Conservation (phyloP, 2,797 vertebrate genomes). For the Paedocypris micromegethes region DNA sequence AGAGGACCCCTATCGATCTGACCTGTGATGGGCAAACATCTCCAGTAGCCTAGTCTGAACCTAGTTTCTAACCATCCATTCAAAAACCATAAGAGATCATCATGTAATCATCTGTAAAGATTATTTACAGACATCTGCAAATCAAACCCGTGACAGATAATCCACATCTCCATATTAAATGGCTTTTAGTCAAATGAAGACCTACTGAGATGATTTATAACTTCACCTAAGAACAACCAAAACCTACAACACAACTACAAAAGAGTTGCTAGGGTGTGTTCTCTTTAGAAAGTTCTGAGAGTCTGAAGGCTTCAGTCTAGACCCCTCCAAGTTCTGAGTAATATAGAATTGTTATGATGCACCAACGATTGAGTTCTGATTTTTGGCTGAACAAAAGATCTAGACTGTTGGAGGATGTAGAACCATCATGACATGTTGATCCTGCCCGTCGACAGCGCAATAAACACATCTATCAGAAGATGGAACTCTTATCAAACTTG, state of each 20-base stretch:
- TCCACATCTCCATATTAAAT: conserved; percentile 18
- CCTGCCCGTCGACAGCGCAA: conserved; percentile 7
- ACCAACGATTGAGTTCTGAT: neutral
- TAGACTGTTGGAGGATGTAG: neutral
- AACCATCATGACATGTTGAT: too few relatives aligned
- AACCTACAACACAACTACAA: neutral
- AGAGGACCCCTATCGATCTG: conserved; percentile 30
- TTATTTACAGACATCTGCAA: too few relatives aligned
- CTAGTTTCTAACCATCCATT: too few relatives aligned
- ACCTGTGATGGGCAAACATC: conserved; percentile 20
- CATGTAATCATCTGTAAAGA: too few relatives aligned
- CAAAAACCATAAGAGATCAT: too few relatives aligned
- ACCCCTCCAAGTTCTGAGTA: neutral
- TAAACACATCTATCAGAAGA: conserved; percentile 23
- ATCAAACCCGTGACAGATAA: conserved; percentile 19
- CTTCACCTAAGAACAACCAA: neutral
- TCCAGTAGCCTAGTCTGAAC: neutral
- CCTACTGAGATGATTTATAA: neutral
- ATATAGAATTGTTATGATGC: neutral
- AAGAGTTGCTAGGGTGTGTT: too few relatives aligned
- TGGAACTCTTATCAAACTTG: conserved; percentile 46
- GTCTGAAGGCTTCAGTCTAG: neutral
- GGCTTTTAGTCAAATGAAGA: conserved; percentile 16
- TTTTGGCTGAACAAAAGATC: conserved; percentile 2
- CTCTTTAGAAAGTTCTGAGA: too few relatives aligned